Percentiles rank a stretch among this genome's conserved stretches.
Evolutionary conservation across 2,113 vertebrate genomes (phyloP).

Genomic region (Eurystomus gularis): DNA sequence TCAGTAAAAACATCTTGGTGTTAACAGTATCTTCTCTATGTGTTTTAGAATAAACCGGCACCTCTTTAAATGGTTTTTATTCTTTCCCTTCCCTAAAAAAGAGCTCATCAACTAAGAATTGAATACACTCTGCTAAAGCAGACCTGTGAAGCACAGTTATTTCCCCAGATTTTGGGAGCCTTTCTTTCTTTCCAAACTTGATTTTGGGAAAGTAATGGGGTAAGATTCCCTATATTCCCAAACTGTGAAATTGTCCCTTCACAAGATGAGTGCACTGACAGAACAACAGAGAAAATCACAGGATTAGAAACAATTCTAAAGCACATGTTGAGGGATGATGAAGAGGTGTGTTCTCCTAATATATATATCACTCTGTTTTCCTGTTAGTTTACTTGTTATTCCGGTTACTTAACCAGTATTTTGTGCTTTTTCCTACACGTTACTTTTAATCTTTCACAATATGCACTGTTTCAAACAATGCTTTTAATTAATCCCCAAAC

Average conservation of each 20-base stretch:
- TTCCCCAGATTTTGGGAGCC: background rate
- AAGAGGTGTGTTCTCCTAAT: background rate
- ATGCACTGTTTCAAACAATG: background rate
- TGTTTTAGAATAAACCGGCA: background rate
- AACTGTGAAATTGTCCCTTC: background rate
- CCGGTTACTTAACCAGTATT: background rate
- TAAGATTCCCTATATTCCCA: background rate
- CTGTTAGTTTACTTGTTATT: background rate
- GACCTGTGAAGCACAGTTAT: background rate
- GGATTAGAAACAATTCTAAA: background rate
- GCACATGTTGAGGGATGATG: background rate
- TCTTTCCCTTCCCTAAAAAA: background rate
- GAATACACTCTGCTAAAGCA: background rate
- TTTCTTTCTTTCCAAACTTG: background rate
- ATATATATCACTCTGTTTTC: background rate
- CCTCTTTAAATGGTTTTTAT: background rate
- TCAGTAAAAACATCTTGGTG: background rate
- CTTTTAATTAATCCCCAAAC: constrained; percentile 42
- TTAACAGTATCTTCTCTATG: accelerated
- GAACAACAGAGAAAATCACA: background rate
- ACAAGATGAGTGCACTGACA: background rate
- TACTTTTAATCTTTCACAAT: background rate
- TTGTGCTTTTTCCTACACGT: background rate
- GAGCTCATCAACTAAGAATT: background rate
- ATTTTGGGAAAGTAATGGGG: background rate